Evolutionary conservation across 2,797 vertebrate genomes (phyloP), one percentile per base, ranked within the genome.

Genomic region (Chrysolophus pictus): DNA sequence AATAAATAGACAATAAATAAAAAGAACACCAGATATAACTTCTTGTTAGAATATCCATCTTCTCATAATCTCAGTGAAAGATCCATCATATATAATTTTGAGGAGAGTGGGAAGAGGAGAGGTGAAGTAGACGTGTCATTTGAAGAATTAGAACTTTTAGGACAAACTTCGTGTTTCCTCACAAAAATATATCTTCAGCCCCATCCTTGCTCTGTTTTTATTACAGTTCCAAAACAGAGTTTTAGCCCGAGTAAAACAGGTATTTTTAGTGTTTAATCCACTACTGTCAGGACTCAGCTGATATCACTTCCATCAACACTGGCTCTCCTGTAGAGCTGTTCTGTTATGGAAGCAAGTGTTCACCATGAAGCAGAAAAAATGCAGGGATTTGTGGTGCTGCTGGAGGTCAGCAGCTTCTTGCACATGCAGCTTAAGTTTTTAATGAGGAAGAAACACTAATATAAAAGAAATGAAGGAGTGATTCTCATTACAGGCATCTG

Each of bases 211-310:
- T 9, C 22, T 82, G 9, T 2, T 86, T 84, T 78, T 29, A 53
- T 91, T 93, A 31, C 33, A 49, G 14, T 91, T 88, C 19, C 71
- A 60, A 53, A 88, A 49, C 71, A 37, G 79, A 79, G 73, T 82
- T 76, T 39, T 88, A 14, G 33, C 33, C n/a, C 79, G 46, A 44
- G 5, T 84, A 64, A 82, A 82, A n/a, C 9, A 68, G 68, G 6
- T 53, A 8, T 31, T 92, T 92, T 80, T 65, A 46, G 42, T 60
- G 11, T 41, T 78, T 78, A 56, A 49, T 90, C 86, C 51, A 51
- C 19, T 79, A 2, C 2, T 74, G 19, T 87, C 62, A 73, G 37
- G 58, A 44, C 56, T 79, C 31, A 68, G 15, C 44, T 72, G 29
- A 69, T 87, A n/a, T 5, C 19, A 26, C 11, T 67, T 53, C 56